Evolutionary conservation across 2,888 invertebrate genomes (phyloP), one percentile per base, ranked within the genome.

Genomic region (Acanthococcus lagerstroemiae): DNA sequence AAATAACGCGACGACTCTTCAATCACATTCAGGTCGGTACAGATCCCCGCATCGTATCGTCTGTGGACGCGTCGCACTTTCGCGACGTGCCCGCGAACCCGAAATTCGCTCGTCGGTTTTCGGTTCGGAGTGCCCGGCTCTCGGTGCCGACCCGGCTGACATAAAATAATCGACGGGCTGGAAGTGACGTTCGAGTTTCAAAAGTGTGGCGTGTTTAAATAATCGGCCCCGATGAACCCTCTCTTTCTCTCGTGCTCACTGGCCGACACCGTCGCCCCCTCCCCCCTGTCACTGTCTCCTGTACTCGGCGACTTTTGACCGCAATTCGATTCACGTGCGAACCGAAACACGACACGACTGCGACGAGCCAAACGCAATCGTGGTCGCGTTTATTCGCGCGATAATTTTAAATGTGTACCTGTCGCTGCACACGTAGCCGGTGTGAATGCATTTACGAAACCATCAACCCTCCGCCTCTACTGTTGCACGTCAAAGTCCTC

Each of bases 131-230:
- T n/a, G n/a, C n/a, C n/a, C n/a, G n/a, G n/a, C n/a, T n/a, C n/a
- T n/a, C n/a, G n/a, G n/a, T n/a, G n/a, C n/a, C n/a, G n/a, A n/a
- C n/a, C 37, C 37, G 44, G 58, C 37, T 15, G 55, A 55, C 55
- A 37, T 55, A 55, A 55, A 58, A 58, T 58, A 58, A 58, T 58
- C 58, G 58, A 58, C 58, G 58, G 45, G 58, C 58, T 58, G 58
- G 44, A 58, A 58, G 45, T 58, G 58, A 58, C 58, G 58, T 58
- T 58, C 24, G 37, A 15, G 37, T n/a, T 9, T 37, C n/a, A 37
- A n/a, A 37, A 37, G 37, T 37, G 37, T 37, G 37, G 55, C 37
- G 58, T 25, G 25, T 25, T 37, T 58, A 58, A 58, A 58, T 58
- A 44, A 58, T 58, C 45, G 46, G 21, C 15, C 58, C n/a, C 58